Evolutionary conservation across 2,797 vertebrate species (phyloP), one percentile per base, ranked within the genome.

Genomic region (Aulostomus chinensis): DNA sequence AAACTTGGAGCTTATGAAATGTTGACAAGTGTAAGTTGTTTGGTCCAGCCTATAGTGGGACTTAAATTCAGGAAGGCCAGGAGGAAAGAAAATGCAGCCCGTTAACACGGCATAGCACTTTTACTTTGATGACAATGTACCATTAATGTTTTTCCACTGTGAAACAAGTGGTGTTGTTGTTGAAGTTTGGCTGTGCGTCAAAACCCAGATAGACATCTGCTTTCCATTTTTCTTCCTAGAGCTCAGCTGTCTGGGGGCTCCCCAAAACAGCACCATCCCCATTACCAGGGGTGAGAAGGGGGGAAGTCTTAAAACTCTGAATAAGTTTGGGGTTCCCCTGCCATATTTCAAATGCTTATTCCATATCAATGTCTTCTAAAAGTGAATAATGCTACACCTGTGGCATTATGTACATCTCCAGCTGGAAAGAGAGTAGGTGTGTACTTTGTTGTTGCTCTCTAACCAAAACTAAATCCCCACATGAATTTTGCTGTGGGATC

Each of bases 131-230:
- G 21, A 4, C 18, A 55, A 24, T 41, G 47, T 71, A 47, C 34
- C 2, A 4, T 53, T 24, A 69, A 11, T 46, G 66, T 58, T 48
- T 46, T 57, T 34, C 12, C 1, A 2, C 18, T 25, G 42, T 25
- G 63, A 37, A 28, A 14, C n/a, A 5, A 13, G 20, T 21, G 20
- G 20, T 3, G 20, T 6, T 34, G 50, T 37, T 35, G 21, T 42
- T 13, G 20, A 14, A 28, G 18, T 34, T 34, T 37, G 58, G 61
- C 58, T 46, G 7, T 11, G 18, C 21, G 59, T n/a, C 15, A 33
- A 47, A 45, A 48, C 30, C 11, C 24, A 28, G 35, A 15, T 40
- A 47, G 55, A 74, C 69, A 82, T 81, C 71, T 78, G 73, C 56
- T 73, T 67, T 17, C 26, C 18, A 63, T 80, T 57, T 57, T 18